Evolutionary conservation across 2,113 vertebrate species (phyloP).

Genomic region (Hippopotamus amphibius): DNA sequence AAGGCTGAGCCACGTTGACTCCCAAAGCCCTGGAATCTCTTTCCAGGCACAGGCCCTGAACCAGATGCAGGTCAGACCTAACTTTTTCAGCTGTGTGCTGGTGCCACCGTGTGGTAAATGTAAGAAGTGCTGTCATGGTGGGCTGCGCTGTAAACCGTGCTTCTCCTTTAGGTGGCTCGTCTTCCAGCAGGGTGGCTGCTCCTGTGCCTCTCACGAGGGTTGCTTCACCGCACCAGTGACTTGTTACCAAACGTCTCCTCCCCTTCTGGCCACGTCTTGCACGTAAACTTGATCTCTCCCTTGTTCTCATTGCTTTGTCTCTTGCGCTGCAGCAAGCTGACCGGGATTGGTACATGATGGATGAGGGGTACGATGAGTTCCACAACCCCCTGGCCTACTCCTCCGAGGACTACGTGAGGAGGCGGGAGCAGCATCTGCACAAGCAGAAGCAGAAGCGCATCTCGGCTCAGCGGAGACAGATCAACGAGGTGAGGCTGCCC

Average conservation of each 20-base stretch:
- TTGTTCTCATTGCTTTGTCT: neutral
- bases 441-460: slow-evolving; percentile 99
- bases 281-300: neutral
- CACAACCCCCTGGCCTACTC: slow-evolving; percentile 96
- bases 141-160: neutral
- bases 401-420: slow-evolving; percentile 96
- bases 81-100: neutral
- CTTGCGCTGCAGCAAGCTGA: slow-evolving; percentile 93
- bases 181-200: neutral
- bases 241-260: neutral
- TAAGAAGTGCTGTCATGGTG: accelerated
- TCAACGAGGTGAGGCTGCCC: slow-evolving; percentile 92
- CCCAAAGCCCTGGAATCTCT: neutral
- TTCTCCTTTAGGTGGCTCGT: neutral
- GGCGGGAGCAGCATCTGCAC: slow-evolving; percentile 97
- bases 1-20: neutral
- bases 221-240: neutral
- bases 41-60: neutral
- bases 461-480: slow-evolving; percentile 97
- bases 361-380: slow-evolving; percentile 97
- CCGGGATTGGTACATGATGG: slow-evolving; percentile 99
- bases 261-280: neutral
- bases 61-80: accelerated
- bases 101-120: slow-evolving; percentile 21
- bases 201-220: accelerated